These are phyloP conservation scores for Masnerella sp. DNA, from an alignment of 2,888 invertebrate genomes.

Conservation along the genomic window DNA sequence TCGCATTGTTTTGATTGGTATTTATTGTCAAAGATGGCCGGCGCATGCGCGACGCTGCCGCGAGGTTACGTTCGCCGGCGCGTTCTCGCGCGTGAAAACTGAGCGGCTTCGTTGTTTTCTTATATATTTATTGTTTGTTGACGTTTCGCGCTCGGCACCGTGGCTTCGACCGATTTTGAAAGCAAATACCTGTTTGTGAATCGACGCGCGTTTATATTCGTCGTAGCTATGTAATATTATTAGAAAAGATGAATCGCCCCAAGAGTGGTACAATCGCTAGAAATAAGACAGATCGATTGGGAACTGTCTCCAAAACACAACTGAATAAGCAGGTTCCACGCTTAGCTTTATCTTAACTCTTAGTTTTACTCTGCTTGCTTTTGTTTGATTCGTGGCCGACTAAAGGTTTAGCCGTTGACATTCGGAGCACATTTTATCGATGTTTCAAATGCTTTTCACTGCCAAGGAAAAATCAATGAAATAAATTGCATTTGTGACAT, in stretches of 20 bases:
- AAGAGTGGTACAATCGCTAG: conserved; percentile 41
- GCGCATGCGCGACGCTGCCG: conserved; percentile 37
- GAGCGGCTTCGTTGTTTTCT: neutral
- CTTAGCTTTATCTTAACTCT: neutral
- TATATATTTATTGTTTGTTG: conserved; percentile 29
- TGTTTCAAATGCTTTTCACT: too few species aligned
- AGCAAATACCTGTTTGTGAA: conserved; percentile 24
- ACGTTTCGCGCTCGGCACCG: conserved; percentile 7
- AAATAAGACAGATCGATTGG: conserved; percentile 41
- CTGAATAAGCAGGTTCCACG: conserved; percentile 37
- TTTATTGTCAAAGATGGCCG: conserved; percentile 36
- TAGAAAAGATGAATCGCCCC: conserved; percentile 49
- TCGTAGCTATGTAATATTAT: conserved; percentile 50
- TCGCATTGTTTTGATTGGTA: conserved; percentile 41
- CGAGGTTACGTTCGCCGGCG: conserved; percentile 42
- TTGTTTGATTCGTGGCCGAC: too few species aligned
- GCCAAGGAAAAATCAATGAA: too few species aligned
- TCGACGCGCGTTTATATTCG: conserved; percentile 13
- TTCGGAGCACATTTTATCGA: too few species aligned
- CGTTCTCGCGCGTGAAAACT: conserved; percentile 8
- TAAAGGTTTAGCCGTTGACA: too few species aligned
- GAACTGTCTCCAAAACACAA: conserved; percentile 28
- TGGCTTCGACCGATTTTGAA: neutral
- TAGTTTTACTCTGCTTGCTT: neutral
- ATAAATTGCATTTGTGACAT: too few species aligned